A percentile compares a stretch with the other conserved stretches of the same genome.
Evolutionary conservation across 2,888 invertebrate species (phyloP).

Genomic region (Eilema caniola): DNA sequence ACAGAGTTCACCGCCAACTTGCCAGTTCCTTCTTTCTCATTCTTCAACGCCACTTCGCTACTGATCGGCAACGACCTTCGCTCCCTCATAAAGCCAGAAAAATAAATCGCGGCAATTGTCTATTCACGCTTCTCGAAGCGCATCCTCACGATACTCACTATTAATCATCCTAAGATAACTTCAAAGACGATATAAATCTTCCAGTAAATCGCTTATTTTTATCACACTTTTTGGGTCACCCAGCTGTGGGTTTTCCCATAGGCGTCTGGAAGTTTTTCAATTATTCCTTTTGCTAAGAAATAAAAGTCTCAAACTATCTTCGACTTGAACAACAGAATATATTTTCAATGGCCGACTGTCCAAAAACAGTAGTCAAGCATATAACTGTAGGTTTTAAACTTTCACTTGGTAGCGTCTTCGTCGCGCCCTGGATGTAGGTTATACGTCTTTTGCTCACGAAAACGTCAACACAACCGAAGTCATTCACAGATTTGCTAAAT

Average conservation of each 20-base stretch:
- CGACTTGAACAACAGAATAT: slow-evolving; percentile 47
- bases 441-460: slow-evolving; percentile 68
- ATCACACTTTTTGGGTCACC: slow-evolving; percentile 76
- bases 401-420: slow-evolving; percentile 76
- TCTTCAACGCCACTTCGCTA: slow-evolving; percentile 85
- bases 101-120: slow-evolving; percentile 54
- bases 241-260: slow-evolving; percentile 78
- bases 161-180: slow-evolving; percentile 80
- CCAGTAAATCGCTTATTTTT: slow-evolving; percentile 78
- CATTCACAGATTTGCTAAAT: slow-evolving; percentile 48
- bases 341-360: slow-evolving; percentile 60
- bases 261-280: slow-evolving; percentile 76
- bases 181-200: slow-evolving; percentile 75
- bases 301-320: slow-evolving; percentile 59
- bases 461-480: slow-evolving; percentile 61
- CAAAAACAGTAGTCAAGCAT: slow-evolving; percentile 58
- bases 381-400: slow-evolving; percentile 73
- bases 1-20: slow-evolving; percentile 83
- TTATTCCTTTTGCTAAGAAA: slow-evolving; percentile 66
- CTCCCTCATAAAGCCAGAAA: slow-evolving; percentile 83
- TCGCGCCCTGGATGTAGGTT: slow-evolving; percentile 75
- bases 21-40: slow-evolving; percentile 81
- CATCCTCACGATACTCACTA: slow-evolving; percentile 74
- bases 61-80: slow-evolving; percentile 84
- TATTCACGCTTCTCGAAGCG: slow-evolving; percentile 69